Evolutionary conservation across 2,888 invertebrate genomes (phyloP), one percentile per base, ranked within the genome.

Genomic region (Eremobia ochroleuca): DNA sequence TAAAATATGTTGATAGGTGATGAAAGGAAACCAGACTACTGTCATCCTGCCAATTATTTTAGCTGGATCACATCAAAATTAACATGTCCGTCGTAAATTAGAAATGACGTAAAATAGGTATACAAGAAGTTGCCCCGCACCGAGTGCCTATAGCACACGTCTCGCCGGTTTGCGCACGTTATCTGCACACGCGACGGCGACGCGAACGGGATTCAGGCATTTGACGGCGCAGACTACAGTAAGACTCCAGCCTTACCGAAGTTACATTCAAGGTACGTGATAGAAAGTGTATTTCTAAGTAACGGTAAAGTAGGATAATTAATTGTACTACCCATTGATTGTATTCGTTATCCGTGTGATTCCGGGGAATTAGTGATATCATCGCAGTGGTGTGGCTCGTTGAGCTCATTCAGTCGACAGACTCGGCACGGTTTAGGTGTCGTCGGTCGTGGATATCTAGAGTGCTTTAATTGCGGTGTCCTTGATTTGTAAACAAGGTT

Each of bases 321-420:
- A 43, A 69, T 71, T 62, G 18, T 73, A 64, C 11, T 43, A 46
- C 13, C 28, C 28, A 61, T 76, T 74, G 68, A 74, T 77, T 62
- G 49, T 55, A 8, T 49, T 34, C 37, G 52, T 62, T 65, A 74
- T 83, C 72, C 43, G 64, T 79, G 68, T 76, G 68, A 69, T 76
- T 88, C 77, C 80, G 83, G 34, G 67, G 68, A 77, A 75, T 25
- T 13, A 18, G 58, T 87, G 87, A 87, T 77, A 77, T 82, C 79
- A 85, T 85, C 70, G 66, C 37, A 37, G 49, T 46, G 18, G 4
- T 28, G 11, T 62, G 18, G 8, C 37, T 59, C 25, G 28, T 40
- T 43, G 21, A 43, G 80, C 72, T 75, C 84, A 84, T 62, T 84
- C 78, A 61, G 59, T 64, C 70, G 62, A 13, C 59, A 61, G 65